phyloP scores from a whole-genome alignment of 2,113 vertebrate species.

The Lepus americanus region DNA sequence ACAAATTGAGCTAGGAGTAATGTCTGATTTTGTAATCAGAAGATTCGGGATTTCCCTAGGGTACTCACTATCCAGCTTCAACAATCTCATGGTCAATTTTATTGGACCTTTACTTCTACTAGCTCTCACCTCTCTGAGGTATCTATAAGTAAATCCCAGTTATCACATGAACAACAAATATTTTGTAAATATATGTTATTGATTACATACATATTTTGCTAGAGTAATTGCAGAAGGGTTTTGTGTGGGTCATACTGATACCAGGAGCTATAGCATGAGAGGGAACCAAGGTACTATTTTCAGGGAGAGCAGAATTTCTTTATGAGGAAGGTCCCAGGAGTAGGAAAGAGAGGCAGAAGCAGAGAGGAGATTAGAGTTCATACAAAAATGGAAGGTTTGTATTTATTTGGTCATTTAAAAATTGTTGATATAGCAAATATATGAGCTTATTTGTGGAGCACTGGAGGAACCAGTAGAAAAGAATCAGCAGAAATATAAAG shows the following conservation, averaged over 20 bases:
- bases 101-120: neutral
- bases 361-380: too few relatives aligned
- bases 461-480: neutral
- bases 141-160: neutral
- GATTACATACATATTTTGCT: neutral
- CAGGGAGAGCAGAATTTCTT: neutral
- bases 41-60: neutral
- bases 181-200: neutral
- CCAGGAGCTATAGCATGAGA: neutral
- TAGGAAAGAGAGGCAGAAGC: neutral
- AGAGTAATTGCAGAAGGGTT: neutral
- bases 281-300: neutral
- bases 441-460: neutral
- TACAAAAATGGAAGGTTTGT: neutral
- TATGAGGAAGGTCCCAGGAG: neutral
- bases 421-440: neutral
- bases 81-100: neutral
- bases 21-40: neutral
- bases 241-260: neutral
- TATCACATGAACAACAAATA: neutral
- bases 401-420: neutral
- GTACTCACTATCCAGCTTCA: neutral
- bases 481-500: neutral
- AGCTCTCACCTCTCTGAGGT: neutral
- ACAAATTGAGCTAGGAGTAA: neutral